A percentile compares a stretch with the other conserved stretches of the same genome.
These are phyloP conservation scores for Styela clava DNA, from an alignment of 23 tunicate species.

Conservation along the genomic window DNA sequence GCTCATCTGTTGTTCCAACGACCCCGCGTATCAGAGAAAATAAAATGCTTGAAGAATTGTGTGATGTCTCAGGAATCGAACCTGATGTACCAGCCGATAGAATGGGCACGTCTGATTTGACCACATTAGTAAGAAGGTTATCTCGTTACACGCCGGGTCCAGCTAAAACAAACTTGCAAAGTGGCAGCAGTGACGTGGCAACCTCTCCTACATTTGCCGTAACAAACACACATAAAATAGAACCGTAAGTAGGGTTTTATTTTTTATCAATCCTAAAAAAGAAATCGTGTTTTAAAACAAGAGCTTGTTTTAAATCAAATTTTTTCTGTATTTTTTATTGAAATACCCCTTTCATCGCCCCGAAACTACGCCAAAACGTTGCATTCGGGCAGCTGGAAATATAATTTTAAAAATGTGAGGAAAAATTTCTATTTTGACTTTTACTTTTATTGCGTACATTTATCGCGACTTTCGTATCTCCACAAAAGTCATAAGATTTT, in stretches of 20 bases:
- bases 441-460: no score
- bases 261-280: neutral
- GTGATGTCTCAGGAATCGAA: constrained; percentile 47
- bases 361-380: no score
- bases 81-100: constrained; percentile 70
- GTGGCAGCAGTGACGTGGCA: neutral
- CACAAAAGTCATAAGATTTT: no score
- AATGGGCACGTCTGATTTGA: constrained; percentile 27
- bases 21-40: constrained; percentile 59
- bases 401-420: neutral
- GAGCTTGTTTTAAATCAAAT: no score
- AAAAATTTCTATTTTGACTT: neutral
- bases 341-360: no score
- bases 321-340: no score
- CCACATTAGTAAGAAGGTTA: constrained; percentile 19
- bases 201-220: neutral
- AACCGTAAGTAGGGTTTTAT: neutral
- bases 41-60: constrained; percentile 59
- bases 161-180: neutral
- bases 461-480: no score
- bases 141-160: neutral
- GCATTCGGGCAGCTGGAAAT: no score
- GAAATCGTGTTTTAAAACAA: neutral
- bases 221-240: neutral
- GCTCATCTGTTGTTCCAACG: constrained; percentile 61